Conservation (phyloP, 1,140 invertebrate genomes). For the Cheumatopsyche charites region DNA sequence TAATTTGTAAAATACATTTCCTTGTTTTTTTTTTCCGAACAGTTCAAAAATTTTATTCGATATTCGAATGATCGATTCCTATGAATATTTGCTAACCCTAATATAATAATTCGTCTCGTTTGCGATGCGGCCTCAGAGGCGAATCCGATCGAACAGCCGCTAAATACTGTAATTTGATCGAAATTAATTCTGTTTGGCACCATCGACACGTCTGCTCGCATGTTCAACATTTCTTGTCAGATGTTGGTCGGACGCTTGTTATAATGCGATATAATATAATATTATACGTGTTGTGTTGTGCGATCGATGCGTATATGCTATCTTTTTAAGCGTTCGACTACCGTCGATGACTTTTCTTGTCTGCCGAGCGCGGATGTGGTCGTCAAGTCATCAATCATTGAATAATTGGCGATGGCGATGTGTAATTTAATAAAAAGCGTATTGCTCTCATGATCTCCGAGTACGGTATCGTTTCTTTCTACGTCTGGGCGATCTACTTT, state of each 20-base stretch:
- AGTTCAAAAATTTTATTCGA: no score
- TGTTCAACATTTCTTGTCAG: no score
- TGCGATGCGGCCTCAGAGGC: not conserved
- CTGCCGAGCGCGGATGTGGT: not conserved
- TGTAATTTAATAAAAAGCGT: slow-evolving; percentile 19
- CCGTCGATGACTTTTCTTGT: not conserved
- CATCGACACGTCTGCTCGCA: not conserved
- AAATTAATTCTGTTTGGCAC: slow-evolving; percentile 11
- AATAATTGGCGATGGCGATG: slow-evolving; percentile 5
- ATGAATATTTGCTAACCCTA: no score
- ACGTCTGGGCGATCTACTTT: no score
- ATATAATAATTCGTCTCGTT: slow-evolving; percentile 4
- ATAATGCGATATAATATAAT: no score
- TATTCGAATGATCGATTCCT: no score
- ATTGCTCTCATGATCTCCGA: not conserved
- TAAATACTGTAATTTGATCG: slow-evolving; percentile 2
- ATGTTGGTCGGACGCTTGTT: no score
- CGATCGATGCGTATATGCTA: not conserved
- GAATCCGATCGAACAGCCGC: not conserved
- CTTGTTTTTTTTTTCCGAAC: no score
- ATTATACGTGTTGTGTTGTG: not conserved
- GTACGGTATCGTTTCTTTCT: no score
- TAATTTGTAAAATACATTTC: no score
- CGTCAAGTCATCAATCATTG: slow-evolving; percentile 1
- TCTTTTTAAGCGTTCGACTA: slow-evolving; percentile 14